Evolutionary conservation across 2,797 vertebrate genomes (phyloP), one percentile per base, ranked within the genome.

Genomic region (Girardinus metallicus): DNA sequence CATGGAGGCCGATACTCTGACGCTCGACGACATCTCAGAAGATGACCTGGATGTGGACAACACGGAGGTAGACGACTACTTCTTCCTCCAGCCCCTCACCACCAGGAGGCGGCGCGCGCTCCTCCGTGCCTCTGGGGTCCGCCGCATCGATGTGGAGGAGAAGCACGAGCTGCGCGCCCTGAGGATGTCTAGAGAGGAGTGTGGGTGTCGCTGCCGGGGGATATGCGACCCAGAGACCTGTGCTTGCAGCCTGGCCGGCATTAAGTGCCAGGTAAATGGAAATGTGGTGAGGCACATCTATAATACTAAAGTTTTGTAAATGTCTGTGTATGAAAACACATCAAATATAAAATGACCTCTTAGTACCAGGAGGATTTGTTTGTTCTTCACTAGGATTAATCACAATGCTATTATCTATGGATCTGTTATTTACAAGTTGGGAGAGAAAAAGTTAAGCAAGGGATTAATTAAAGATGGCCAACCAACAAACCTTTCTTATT

Each of bases 21-120:
- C 98, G 0, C 92, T 98, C 29, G 97, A 97, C 49, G 97, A 99
- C 94, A 97, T 99, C 93, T 97, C 97, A 0, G 98, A 98, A 55
- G 97, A 99, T 7, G 98, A 98, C 86, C 96, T 98, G 84, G 97
- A 98, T 76, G 95, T 98, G 80, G 97, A 98, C 95, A 97, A 97
- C 96, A 97, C 97, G 0, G 97, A 98, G 91, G 97, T 99, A 79
- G 98, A 98, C 0, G 97, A 99, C 74, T 99, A 99, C 92, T 99
- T 99, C 95, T 98, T 98, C 89, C 96, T 99, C 31, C 98, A 99
- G 94, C 98, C 98, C 12, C 91, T 98, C 91, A 97, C 97, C 0
- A 98, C 97, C 73, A 96, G 97, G 85, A 96, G 97, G 72, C 96
- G 98, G 21, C 95, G 97, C 49, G 95, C 97, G 0, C 94, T 99